Conservation (phyloP, 1,140 invertebrate genomes). For the Ceratitis capitata region DNA sequence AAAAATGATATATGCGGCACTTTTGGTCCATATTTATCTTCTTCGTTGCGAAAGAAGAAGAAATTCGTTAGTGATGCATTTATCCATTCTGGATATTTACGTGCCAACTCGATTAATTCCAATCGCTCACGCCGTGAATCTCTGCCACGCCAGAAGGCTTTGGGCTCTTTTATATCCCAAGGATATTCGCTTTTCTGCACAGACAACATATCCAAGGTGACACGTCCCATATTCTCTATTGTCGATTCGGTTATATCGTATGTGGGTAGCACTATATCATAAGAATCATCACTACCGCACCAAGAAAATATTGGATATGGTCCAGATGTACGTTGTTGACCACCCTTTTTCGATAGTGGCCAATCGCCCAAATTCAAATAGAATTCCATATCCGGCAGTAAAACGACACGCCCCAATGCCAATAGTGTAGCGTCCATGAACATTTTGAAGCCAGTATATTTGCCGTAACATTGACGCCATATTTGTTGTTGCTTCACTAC, state of each 20-base stretch:
- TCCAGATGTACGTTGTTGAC: slow-evolving; percentile 64
- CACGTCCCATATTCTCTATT: slow-evolving; percentile 90
- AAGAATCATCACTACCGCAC: slow-evolving; percentile 87
- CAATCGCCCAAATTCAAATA: slow-evolving; percentile 96
- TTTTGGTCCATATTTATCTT: slow-evolving; percentile 86
- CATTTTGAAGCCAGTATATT: slow-evolving; percentile 96
- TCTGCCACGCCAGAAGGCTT: slow-evolving; percentile 91
- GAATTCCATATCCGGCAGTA: slow-evolving; percentile 88
- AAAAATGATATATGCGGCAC: slow-evolving; percentile 89
- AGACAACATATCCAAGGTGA: slow-evolving; percentile 88
- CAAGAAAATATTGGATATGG: slow-evolving; percentile 92
- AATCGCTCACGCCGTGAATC: slow-evolving; percentile 88
- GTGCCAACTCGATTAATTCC: slow-evolving; percentile 82
- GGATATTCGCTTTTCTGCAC: slow-evolving; percentile 73
- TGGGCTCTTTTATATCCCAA: slow-evolving; percentile 81
- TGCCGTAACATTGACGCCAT: slow-evolving; percentile 89
- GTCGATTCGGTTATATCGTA: slow-evolving; percentile 95
- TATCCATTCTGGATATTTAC: slow-evolving; percentile 81
- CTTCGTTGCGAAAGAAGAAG: slow-evolving; percentile 92
- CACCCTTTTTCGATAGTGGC: slow-evolving; percentile 77
- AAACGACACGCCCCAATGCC: slow-evolving; percentile 84
- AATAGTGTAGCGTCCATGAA: slow-evolving; percentile 91
- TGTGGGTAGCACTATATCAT: slow-evolving; percentile 93
- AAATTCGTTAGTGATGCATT: slow-evolving; percentile 96
- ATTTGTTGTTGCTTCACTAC: slow-evolving; percentile 86